Evolutionary conservation across 1,140 invertebrate species (phyloP).

Genomic region (Dendroctonus valens): DNA sequence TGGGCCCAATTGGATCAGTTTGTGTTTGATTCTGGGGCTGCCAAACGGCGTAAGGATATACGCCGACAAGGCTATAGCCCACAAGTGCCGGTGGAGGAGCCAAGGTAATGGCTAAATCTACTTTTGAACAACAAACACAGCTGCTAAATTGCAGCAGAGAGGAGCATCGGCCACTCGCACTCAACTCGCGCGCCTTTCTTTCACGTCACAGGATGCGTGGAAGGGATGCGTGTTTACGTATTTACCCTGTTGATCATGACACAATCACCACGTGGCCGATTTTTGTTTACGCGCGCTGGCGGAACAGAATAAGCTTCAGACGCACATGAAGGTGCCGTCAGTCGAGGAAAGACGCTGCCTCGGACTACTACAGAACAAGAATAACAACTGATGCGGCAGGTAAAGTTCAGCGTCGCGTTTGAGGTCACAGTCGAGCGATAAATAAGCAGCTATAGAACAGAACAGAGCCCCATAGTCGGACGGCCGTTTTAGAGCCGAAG

Average conservation of each 20-base stretch:
- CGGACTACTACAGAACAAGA: constrained; percentile 19
- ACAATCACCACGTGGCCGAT: constrained; percentile 39
- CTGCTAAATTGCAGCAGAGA: constrained; percentile 32
- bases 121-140: constrained; percentile 28
- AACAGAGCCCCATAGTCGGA: constrained; percentile 41
- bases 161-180: constrained; percentile 16
- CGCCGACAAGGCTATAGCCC: constrained; percentile 57
- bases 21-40: constrained; percentile 46
- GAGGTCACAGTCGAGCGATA: constrained; percentile 49
- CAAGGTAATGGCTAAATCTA: constrained; percentile 44
- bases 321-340: constrained; percentile 18
- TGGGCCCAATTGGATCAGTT: constrained; percentile 37
- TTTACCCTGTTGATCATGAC: constrained; percentile 45
- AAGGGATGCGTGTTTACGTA: constrained; percentile 43
- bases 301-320: constrained; percentile 30
- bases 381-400: constrained; percentile 25
- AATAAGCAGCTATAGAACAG: constrained; percentile 51
- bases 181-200: constrained; percentile 10
- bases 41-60: constrained; percentile 56
- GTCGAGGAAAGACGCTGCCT: constrained; percentile 18
- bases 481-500: constrained; percentile 45
- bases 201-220: constrained; percentile 39
- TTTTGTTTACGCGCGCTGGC: constrained; percentile 28
- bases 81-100: constrained; percentile 51
- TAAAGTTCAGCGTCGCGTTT: constrained; percentile 42